phyloP scores from a whole-genome alignment of 1,140 invertebrate genomes.

The Achatina immaculata region DNA sequence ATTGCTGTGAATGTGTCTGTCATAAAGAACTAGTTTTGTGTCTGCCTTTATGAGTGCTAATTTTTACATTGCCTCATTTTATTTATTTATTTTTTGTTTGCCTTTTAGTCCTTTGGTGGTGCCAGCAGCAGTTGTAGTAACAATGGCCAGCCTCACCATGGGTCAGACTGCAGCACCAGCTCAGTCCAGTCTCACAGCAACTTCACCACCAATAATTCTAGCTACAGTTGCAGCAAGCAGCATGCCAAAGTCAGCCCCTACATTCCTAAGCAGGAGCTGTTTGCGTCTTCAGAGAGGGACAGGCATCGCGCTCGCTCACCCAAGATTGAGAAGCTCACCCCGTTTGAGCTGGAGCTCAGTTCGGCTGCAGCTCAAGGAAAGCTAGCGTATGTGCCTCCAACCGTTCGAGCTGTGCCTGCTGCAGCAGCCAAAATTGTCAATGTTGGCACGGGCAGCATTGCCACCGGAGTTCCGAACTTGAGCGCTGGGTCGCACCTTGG shows the following conservation, averaged over 20 bases:
- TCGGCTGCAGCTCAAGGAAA: slow-evolving; percentile 65
- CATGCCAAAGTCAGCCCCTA: slow-evolving; percentile 62
- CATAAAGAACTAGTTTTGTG: no score
- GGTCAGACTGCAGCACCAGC: slow-evolving; percentile 22
- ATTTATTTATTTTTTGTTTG: no score
- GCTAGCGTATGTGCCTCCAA: slow-evolving; percentile 65
- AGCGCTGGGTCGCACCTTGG: slow-evolving; percentile 40
- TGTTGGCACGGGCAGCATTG: slow-evolving; percentile 39
- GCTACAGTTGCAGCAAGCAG: slow-evolving; percentile 37
- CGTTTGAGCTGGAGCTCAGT: slow-evolving; percentile 57
- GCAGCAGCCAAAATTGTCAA: slow-evolving; percentile 44
- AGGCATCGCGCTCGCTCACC: slow-evolving; percentile 48
- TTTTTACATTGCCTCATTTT: no score
- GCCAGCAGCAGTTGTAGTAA: slow-evolving; percentile 38
- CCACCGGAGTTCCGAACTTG: slow-evolving; percentile 20
- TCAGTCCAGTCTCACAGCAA: not conserved
- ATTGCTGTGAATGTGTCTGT: no score
- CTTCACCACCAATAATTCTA: slow-evolving; percentile 20
- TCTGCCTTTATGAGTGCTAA: no score
- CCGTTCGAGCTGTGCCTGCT: slow-evolving; percentile 52
- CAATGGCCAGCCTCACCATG: not conserved
- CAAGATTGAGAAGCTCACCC: slow-evolving; percentile 53
- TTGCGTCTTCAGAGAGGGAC: slow-evolving; percentile 18
- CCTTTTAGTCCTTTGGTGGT: slow-evolving; percentile 24
- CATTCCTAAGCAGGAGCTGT: slow-evolving; percentile 56